Conservation (phyloP, 2,113 vertebrate genomes). For the Rhinopithecus roxellana region DNA sequence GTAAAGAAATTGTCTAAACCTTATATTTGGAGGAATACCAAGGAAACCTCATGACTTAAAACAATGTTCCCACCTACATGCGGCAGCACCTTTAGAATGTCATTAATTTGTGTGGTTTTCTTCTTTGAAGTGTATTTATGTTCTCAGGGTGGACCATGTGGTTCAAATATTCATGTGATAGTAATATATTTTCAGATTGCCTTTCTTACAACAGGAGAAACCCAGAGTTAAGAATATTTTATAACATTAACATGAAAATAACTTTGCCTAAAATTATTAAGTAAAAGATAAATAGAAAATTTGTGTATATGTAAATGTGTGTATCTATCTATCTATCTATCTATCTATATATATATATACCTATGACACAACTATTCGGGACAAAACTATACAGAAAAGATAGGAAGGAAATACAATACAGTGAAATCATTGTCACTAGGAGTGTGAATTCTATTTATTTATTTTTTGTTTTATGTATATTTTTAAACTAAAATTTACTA, state of each 20-base stretch:
- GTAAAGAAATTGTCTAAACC: background rate
- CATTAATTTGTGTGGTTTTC: background rate
- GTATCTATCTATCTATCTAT: too few relatives aligned
- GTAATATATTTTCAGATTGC: background rate
- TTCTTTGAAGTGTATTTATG: background rate
- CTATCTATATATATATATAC: background rate
- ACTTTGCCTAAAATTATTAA: background rate
- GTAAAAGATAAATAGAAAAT: slow-evolving; percentile 39
- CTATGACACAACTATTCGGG: background rate
- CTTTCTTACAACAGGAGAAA: background rate
- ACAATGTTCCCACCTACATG: background rate
- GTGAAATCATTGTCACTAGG: background rate
- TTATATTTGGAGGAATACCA: background rate
- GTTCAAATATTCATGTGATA: background rate
- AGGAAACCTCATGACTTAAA: background rate
- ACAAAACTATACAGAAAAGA: background rate
- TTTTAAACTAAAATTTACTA: slow-evolving; percentile 32
- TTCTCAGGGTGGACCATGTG: background rate
- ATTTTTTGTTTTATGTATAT: background rate
- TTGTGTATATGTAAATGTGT: background rate
- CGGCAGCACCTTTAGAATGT: background rate
- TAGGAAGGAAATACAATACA: background rate
- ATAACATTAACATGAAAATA: background rate
- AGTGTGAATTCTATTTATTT: background rate
- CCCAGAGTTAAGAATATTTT: background rate